phyloP scores from a whole-genome alignment of 64 coral and sea anemone genomes.

The Acropora tenuis region DNA sequence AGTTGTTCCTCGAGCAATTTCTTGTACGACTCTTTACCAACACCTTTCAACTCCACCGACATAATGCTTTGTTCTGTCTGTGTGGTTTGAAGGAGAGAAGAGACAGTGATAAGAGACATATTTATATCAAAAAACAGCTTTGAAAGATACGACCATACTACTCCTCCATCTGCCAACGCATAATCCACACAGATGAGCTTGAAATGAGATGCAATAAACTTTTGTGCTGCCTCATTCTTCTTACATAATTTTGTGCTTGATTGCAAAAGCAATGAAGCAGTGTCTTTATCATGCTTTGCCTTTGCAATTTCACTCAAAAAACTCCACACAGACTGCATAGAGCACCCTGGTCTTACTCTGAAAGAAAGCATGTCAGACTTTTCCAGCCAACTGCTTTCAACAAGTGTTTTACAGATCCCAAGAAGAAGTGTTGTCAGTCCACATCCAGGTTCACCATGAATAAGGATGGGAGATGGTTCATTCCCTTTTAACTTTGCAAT shows the following conservation, averaged over 20 bases:
- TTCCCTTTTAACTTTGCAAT: neutral
- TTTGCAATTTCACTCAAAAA: conserved; percentile 75
- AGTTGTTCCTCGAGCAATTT: neutral
- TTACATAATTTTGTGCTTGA: conserved; percentile 55
- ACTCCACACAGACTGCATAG: conserved; percentile 69
- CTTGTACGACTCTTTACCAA: conserved; percentile 33
- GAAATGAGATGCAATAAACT: conserved; percentile 57
- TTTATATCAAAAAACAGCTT: conserved; percentile 17
- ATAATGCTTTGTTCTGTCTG: neutral
- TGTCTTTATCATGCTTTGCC: conserved; percentile 75
- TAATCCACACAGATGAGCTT: conserved; percentile 80
- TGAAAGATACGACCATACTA: conserved; percentile 41
- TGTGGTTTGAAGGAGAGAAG: neutral
- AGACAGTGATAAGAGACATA: conserved; percentile 3
- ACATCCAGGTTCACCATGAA: conserved; percentile 78
- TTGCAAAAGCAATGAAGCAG: conserved; percentile 62
- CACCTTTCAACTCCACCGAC: conserved; percentile 7
- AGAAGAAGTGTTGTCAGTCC: conserved; percentile 64
- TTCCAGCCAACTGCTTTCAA: conserved; percentile 12
- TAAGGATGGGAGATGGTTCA: neutral
- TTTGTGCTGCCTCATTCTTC: conserved; percentile 56
- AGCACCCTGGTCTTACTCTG: conserved; percentile 35
- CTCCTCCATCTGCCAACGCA: conserved; percentile 45
- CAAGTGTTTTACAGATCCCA: conserved; percentile 42
- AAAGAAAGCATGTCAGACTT: conserved; percentile 38